phyloP scores from a whole-genome alignment of 2,113 vertebrate species.

The Copsychus sechellarum region DNA sequence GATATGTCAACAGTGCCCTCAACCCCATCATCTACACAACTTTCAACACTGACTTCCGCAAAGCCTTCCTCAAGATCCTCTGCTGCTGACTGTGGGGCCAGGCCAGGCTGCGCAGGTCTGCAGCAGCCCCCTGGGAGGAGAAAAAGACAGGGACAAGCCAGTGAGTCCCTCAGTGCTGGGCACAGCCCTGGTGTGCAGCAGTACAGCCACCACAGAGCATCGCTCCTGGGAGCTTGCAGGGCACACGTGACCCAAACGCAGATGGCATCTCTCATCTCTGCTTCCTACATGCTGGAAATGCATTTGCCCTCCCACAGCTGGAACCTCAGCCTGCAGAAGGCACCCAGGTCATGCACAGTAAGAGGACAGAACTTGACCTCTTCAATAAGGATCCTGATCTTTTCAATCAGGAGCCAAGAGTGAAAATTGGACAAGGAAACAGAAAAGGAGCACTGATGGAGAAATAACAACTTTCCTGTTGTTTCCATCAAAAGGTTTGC shows the following conservation, averaged over 20 bases:
- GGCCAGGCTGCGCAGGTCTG: fast-evolving
- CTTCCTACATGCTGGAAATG: not conserved
- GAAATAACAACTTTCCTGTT: not conserved
- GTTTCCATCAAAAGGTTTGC: not conserved
- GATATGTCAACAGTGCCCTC: slow-evolving; percentile 91
- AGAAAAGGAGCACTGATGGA: not conserved
- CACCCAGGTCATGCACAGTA: not conserved
- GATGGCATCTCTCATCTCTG: not conserved
- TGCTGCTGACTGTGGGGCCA: slow-evolving; percentile 73
- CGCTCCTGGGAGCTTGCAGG: fast-evolving
- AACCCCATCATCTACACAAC: slow-evolving; percentile 94
- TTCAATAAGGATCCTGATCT: not conserved
- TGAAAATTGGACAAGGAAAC: not conserved
- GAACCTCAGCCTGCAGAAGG: not conserved
- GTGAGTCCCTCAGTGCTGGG: not conserved
- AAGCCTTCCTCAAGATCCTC: slow-evolving; percentile 93
- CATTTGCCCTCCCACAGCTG: not conserved
- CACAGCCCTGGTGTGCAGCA: fast-evolving
- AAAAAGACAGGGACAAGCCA: not conserved
- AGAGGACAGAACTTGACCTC: not conserved
- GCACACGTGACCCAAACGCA: fast-evolving
- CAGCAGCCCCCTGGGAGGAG: not conserved
- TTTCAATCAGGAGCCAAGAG: not conserved
- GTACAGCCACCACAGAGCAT: fast-evolving
- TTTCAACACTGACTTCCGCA: slow-evolving; percentile 92